A percentile compares a stretch with the other conserved stretches of the same genome.
Conservation (phyloP, 2,797 vertebrate genomes). For the Gymnodraco acuticeps region DNA sequence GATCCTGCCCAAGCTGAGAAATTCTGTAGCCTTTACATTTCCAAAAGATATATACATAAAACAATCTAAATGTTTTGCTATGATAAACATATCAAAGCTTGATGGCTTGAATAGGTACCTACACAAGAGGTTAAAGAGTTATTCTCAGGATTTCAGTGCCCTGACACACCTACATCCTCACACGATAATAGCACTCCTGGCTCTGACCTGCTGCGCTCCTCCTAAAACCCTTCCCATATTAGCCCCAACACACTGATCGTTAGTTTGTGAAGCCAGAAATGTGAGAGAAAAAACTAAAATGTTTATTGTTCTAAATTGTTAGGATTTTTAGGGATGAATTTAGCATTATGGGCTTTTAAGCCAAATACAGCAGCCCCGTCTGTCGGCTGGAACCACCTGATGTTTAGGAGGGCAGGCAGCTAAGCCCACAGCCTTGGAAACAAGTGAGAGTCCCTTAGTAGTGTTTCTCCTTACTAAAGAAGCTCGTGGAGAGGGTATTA, state of each 20-base stretch:
- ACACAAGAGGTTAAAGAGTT: constrained; percentile 68
- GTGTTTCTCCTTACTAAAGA: constrained; percentile 48
- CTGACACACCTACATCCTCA: constrained; percentile 49
- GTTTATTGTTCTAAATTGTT: constrained; percentile 15
- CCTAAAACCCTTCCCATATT: constrained; percentile 10
- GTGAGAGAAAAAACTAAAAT: constrained; percentile 17
- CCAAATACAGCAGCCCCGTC: constrained; percentile 26
- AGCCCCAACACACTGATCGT: constrained; percentile 18
- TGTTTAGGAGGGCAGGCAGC: constrained; percentile 30
- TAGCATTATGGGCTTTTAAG: constrained; percentile 15
- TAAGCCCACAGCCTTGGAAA: constrained; percentile 42
- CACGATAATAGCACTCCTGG: constrained; percentile 60
- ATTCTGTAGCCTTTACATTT: constrained; percentile 74
- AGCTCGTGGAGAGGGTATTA: constrained; percentile 28
- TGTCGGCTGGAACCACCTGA: constrained; percentile 55
- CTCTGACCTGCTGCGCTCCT: constrained; percentile 40
- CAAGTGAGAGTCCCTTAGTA: constrained; percentile 24
- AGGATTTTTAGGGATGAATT: constrained; percentile 10
- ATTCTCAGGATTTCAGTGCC: constrained; percentile 62
- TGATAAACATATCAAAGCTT: constrained; percentile 89
- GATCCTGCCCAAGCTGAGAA: constrained; percentile 72
- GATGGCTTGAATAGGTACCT: constrained; percentile 87
- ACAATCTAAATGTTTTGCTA: constrained; percentile 80
- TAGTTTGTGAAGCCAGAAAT: constrained; percentile 18
- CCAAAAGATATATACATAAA: constrained; percentile 77